These are phyloP conservation scores for Phrynosoma platyrhinos DNA, from an alignment of 2,113 vertebrate genomes.

Conservation along the genomic window DNA sequence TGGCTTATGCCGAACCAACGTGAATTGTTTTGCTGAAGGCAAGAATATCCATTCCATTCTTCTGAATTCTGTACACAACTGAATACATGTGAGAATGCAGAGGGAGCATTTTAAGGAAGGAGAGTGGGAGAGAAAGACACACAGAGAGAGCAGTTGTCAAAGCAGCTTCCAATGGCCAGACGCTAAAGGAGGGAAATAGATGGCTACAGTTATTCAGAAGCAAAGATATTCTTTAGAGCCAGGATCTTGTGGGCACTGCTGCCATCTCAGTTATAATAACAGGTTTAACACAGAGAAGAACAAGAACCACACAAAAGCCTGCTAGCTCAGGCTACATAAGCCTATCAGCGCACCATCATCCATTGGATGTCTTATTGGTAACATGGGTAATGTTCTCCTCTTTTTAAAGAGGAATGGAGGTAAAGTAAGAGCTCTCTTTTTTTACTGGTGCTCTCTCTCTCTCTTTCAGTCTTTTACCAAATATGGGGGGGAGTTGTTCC, in stretches of 20 bases:
- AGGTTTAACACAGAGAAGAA: constrained; percentile 27
- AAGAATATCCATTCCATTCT: constrained; percentile 57
- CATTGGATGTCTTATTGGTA: not conserved
- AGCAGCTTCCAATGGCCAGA: constrained; percentile 22
- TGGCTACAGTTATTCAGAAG: constrained; percentile 26
- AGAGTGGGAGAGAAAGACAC: not conserved
- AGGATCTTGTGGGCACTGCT: not conserved
- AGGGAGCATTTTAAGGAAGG: constrained; percentile 39
- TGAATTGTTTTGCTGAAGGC: constrained; percentile 57
- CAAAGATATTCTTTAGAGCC: constrained; percentile 15
- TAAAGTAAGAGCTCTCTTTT: too few relatives aligned
- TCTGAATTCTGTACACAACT: constrained; percentile 30
- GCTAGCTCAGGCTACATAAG: not conserved
- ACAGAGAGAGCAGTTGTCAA: not conserved
- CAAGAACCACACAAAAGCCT: constrained; percentile 6
- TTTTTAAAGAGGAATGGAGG: too few relatives aligned
- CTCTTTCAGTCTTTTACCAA: too few relatives aligned
- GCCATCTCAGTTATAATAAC: constrained; percentile 14
- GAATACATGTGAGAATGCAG: not conserved
- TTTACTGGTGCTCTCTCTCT: too few relatives aligned
- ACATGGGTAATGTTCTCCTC: too few relatives aligned
- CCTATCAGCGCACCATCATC: not conserved
- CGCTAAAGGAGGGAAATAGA: not conserved
- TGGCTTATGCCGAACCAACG: constrained; percentile 56
- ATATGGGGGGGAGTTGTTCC: too few relatives aligned